Percentiles rank a stretch among this genome's conserved stretches.
Conservation (phyloP, 2,113 vertebrate species). For the Cyanistes caeruleus region DNA sequence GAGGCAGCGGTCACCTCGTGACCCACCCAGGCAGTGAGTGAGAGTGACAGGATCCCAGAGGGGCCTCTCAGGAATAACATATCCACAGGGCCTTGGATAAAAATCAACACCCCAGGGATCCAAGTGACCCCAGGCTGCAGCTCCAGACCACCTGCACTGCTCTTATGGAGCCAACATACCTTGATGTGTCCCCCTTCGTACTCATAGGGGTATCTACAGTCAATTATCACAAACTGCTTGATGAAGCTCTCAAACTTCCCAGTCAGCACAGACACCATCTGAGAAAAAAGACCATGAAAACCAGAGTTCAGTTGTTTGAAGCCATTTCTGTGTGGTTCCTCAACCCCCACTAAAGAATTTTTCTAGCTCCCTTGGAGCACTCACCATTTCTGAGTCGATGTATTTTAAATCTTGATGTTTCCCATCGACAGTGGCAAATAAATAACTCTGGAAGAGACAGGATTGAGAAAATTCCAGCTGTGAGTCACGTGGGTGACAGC, state of each 20-base stretch:
- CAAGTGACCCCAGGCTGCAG: not conserved
- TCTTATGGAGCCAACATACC: slow-evolving; percentile 49
- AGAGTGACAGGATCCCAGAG: not conserved
- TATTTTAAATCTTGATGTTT: slow-evolving; percentile 95
- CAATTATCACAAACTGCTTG: slow-evolving; percentile 87
- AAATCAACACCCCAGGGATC: fast-evolving
- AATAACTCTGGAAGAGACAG: slow-evolving; percentile 79
- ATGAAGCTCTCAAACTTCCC: slow-evolving; percentile 82
- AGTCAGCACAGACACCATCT: slow-evolving; percentile 87
- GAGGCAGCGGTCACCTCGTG: not conserved
- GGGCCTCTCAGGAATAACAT: not conserved
- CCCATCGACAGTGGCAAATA: slow-evolving; percentile 87
- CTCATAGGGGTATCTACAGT: slow-evolving; percentile 96
- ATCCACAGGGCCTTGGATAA: fast-evolving
- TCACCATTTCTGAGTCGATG: slow-evolving; percentile 90
- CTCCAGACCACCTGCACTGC: not conserved
- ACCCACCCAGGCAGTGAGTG: fast-evolving
- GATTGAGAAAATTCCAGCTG: not conserved
- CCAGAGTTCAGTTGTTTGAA: not conserved
- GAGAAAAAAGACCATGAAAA: not conserved
- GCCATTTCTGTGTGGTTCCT: fast-evolving
- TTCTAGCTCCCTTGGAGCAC: not conserved
- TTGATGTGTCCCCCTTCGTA: slow-evolving; percentile 96
- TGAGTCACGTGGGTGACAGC: fast-evolving
- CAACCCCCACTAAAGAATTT: fast-evolving